Evolutionary conservation across 2,113 vertebrate genomes (phyloP), one percentile per base, ranked within the genome.

Genomic region (Oncorhynchus mykiss): DNA sequence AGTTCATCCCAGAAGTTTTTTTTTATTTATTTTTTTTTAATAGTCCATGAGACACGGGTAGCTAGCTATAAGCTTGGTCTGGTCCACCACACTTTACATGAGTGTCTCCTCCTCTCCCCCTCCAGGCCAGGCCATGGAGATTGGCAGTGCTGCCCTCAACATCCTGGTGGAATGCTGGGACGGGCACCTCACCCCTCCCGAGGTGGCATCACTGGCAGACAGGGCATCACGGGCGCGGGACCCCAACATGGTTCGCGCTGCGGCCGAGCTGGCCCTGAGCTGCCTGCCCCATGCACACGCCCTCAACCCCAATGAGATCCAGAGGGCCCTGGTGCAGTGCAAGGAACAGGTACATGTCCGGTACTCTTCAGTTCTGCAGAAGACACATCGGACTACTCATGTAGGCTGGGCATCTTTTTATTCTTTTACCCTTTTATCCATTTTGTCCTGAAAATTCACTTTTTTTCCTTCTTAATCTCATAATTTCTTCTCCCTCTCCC

Each of bases 101-200:
- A n/a, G 29, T 0, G 59, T 13, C 64, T 70, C 12, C 31, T 45
- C 39, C 9, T 12, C 39, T 45, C 39, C 59, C 75, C n/a, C 34
- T 77, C 74, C 87, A 99, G 98, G 98, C 72, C 98, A 99, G 88
- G 98, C 98, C 62, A 99, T 99, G 98, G 98, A 99, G 89, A 99
- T 99, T 0, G 98, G 98, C 83, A 99, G 98, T 0, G 96, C 98
- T 49, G 98, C 98, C 65, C 95, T 99, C 82, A 99, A 98, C 84
- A 99, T 99, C 68, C 88, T 99, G 80, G 97, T 99, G 80, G 98
- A 99, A 80, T 99, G 98, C 78, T 99, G 97, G 98, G 98, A 99
- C 0, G 98, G 98, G 39, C 98, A 99, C 86, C 91, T 99, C 49
- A 99, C 98, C 0, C 98, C 98, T 1, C 98, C 98, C 0, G 98